Evolutionary conservation across 2,113 vertebrate genomes (phyloP).

Genomic region (Blennius ocellaris): DNA sequence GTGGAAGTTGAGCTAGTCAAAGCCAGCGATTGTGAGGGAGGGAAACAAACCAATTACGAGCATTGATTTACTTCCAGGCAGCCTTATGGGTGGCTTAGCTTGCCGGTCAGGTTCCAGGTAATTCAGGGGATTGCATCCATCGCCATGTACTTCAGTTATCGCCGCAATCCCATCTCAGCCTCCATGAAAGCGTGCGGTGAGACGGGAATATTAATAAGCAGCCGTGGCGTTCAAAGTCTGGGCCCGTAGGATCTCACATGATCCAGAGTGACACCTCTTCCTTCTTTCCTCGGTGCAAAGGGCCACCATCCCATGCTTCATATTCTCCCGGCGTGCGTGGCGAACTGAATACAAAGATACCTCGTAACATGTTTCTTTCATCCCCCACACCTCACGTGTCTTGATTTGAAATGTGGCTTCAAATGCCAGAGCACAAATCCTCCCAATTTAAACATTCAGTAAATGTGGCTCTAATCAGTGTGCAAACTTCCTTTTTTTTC

Average conservation of each 20-base stretch:
- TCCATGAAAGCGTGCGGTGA: constrained; percentile 70
- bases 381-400: constrained; percentile 33
- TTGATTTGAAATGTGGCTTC: constrained; percentile 33
- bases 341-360: constrained; percentile 38
- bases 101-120: constrained; percentile 80
- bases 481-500: constrained; percentile 32
- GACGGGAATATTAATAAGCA: constrained; percentile 81
- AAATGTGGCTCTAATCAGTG: constrained; percentile 39
- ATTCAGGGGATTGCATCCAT: constrained; percentile 77
- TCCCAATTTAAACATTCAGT: constrained; percentile 19
- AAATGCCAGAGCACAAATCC: constrained; percentile 5
- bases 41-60: constrained; percentile 72
- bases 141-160: constrained; percentile 77
- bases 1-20: constrained; percentile 11
- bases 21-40: constrained; percentile 5
- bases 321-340: constrained; percentile 37
- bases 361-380: constrained; percentile 39
- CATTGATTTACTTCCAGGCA: constrained; percentile 72
- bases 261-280: constrained; percentile 56
- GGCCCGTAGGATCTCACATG: constrained; percentile 47
- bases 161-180: constrained; percentile 75
- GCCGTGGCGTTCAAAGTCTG: constrained; percentile 50
- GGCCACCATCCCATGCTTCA: constrained; percentile 40
- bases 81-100: constrained; percentile 69
- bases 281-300: constrained; percentile 20